These are phyloP conservation scores for Ommatoiulus sabulosus DNA, from an alignment of 2,888 invertebrate species.

Conservation along the genomic window DNA sequence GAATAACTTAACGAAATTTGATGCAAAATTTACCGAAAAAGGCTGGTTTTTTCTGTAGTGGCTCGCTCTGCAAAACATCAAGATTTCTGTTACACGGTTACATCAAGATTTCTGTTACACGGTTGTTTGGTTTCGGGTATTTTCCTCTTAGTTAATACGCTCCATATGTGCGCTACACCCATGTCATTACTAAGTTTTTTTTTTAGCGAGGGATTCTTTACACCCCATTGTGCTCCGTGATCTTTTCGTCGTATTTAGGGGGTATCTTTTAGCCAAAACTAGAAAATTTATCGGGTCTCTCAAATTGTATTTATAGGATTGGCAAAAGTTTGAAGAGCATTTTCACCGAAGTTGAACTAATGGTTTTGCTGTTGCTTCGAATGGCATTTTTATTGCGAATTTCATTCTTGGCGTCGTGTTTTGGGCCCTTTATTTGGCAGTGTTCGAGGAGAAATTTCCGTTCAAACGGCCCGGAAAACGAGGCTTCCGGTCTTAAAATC, in stretches of 20 bases:
- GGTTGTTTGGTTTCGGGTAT: too few species aligned
- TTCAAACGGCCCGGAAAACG: not conserved
- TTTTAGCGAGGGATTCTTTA: too few species aligned
- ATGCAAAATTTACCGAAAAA: not conserved
- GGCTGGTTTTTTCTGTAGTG: not conserved
- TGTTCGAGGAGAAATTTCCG: not conserved
- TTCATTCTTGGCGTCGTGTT: too few species aligned
- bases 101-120: too few species aligned
- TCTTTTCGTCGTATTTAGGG: too few species aligned
- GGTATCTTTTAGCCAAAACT: too few species aligned
- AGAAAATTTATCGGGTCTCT: not conserved
- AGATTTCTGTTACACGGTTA: too few species aligned
- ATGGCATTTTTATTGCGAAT: not conserved
- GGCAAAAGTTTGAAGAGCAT: not conserved
- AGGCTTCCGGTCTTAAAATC: not conserved
- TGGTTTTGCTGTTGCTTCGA: not conserved
- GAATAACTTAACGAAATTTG: too few species aligned
- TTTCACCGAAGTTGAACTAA: not conserved
- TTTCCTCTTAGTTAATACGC: not conserved
- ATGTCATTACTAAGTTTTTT: not conserved
- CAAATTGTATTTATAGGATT: not conserved
- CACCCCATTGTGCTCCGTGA: too few species aligned
- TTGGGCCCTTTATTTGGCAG: not conserved
- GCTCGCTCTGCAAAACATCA: not conserved
- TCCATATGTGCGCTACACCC: not conserved